Conservation (phyloP, 2,888 invertebrate genomes). For the Thymelicus lineola region DNA sequence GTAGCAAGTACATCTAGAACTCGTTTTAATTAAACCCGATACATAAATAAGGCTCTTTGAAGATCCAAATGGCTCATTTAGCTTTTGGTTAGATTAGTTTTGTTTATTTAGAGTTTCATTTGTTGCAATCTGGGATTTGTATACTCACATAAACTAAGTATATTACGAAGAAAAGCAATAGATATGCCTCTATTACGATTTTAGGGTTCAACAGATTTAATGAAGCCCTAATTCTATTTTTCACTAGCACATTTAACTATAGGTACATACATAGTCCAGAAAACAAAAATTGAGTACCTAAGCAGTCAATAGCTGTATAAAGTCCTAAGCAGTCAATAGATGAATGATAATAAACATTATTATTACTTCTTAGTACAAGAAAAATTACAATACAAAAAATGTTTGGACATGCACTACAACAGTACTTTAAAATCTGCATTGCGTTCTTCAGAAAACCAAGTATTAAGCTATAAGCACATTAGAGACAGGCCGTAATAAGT, state of each 20-base stretch:
- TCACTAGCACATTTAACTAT: no score
- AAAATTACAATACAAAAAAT: no score
- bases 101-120: conserved; percentile 30
- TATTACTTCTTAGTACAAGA: no score
- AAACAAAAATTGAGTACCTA: no score
- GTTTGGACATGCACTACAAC: no score
- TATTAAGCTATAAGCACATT: not conserved
- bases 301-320: no score
- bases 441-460: not conserved
- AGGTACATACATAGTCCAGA: no score
- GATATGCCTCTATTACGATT: not conserved
- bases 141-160: not conserved
- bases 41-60: conserved; percentile 33
- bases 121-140: conserved; percentile 21
- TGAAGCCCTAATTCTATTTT: no score
- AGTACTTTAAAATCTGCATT: not conserved
- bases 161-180: not conserved
- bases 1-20: conserved; percentile 13
- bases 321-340: no score
- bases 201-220: no score
- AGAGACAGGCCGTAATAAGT: conserved; percentile 1
- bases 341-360: no score
- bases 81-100: conserved; percentile 36
- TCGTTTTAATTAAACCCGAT: conserved; percentile 23
- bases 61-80: conserved; percentile 33